Percentiles rank a stretch among this genome's conserved stretches.
phyloP scores from a whole-genome alignment of 2,888 invertebrate species.

The Callyntrura sp. region DNA sequence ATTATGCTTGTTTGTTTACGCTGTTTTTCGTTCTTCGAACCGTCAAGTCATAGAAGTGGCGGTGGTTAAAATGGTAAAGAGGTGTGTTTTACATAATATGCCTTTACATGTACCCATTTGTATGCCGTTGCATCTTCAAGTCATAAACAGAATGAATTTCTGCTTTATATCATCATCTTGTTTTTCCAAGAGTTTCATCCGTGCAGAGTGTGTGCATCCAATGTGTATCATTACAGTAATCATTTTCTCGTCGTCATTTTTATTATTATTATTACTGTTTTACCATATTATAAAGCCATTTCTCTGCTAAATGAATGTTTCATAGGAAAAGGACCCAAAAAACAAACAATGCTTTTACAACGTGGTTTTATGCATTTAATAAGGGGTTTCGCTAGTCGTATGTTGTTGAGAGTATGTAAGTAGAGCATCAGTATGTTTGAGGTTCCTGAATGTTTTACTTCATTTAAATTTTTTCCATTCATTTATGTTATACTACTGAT shows the following conservation, averaged over 20 bases:
- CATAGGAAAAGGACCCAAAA: background rate
- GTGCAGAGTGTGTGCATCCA: background rate
- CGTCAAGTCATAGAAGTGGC: background rate
- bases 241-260: conserved; percentile 8
- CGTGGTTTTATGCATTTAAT: background rate
- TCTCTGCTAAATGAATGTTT: background rate
- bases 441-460: background rate
- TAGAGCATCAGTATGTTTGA: too few species aligned
- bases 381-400: background rate
- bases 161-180: background rate
- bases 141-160: background rate
- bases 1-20: conserved; percentile 34
- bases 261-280: background rate
- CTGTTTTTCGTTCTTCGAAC: background rate
- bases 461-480: conserved; percentile 2
- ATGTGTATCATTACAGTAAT: conserved; percentile 33
- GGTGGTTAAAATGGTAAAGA: background rate
- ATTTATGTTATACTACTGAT: background rate
- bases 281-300: conserved; percentile 2
- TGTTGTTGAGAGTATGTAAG: background rate
- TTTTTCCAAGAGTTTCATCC: background rate
- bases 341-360: too few species aligned
- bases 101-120: background rate
- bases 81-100: conserved; percentile 25
- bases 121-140: background rate